phyloP scores from a whole-genome alignment of 1,140 invertebrate genomes.

The Drosophila takahashii region DNA sequence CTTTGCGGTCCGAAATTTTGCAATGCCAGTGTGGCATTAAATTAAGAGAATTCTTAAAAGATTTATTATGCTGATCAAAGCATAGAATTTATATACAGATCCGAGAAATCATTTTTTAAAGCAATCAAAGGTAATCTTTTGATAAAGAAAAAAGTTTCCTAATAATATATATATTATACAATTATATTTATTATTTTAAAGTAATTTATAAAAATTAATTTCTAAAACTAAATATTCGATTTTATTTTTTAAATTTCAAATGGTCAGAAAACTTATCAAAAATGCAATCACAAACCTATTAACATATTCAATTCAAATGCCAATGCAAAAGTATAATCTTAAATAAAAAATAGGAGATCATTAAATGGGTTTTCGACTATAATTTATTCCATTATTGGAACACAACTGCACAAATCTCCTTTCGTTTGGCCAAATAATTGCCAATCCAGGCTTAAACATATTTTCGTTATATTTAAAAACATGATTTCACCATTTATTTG shows the following conservation, averaged over 20 bases:
- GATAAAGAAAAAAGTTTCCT: background rate
- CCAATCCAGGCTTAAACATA: background rate
- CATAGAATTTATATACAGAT: background rate
- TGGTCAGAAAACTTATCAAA: no score
- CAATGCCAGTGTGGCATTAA: background rate
- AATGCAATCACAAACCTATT: no score
- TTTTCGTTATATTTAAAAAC: constrained; percentile 18
- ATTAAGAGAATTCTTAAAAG: background rate
- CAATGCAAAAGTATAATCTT: no score
- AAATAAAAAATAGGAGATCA: background rate
- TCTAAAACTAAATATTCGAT: no score
- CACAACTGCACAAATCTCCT: background rate
- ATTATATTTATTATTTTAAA: no score
- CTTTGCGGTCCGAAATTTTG: constrained; percentile 3
- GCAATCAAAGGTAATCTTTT: background rate
- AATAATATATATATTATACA: no score
- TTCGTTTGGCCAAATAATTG: background rate
- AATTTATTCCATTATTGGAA: background rate
- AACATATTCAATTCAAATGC: no score
- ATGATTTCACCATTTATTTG: constrained; percentile 21
- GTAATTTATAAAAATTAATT: no score
- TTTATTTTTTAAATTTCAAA: no score
- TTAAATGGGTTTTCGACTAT: background rate
- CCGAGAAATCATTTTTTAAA: background rate
- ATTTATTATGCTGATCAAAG: constrained; percentile 29